A percentile compares a stretch with the other conserved stretches of the same genome.
Evolutionary conservation across 2,888 invertebrate species (phyloP).

Genomic region (Catocala fraxini): DNA sequence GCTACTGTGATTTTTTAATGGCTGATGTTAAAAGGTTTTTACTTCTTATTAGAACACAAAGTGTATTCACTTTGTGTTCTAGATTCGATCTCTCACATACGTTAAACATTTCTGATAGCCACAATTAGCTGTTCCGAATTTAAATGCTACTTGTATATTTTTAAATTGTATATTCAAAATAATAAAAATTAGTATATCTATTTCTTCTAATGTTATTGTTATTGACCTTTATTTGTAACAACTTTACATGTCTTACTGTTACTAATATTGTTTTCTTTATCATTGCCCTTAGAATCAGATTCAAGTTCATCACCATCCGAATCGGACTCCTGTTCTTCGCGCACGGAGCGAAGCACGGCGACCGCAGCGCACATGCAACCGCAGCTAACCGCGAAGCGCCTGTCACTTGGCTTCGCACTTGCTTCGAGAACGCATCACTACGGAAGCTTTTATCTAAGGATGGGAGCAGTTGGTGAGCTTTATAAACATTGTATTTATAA

Average conservation of each 20-base stretch:
- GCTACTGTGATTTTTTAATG: too few relatives aligned
- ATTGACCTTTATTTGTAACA: too few relatives aligned
- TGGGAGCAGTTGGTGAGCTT: slow-evolving; percentile 95
- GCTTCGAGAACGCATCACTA: slow-evolving; percentile 91
- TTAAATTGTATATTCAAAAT: too few relatives aligned
- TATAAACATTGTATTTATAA: slow-evolving; percentile 3
- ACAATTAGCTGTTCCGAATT: too few relatives aligned
- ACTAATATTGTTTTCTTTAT: slow-evolving; percentile 3
- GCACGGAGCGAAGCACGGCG: slow-evolving; percentile 88
- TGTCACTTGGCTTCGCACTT: slow-evolving; percentile 84
- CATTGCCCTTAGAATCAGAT: slow-evolving; percentile 67
- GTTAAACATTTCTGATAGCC: too few relatives aligned
- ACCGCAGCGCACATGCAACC: slow-evolving; percentile 73
- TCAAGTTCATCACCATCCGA: slow-evolving; percentile 80
- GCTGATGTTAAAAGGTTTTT: too few relatives aligned
- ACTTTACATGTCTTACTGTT: neutral
- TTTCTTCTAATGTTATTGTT: too few relatives aligned
- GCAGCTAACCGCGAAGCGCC: slow-evolving; percentile 75
- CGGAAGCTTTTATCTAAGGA: slow-evolving; percentile 96
- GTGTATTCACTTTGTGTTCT: too few relatives aligned
- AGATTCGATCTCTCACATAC: too few relatives aligned
- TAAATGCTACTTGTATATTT: too few relatives aligned
- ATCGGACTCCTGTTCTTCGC: slow-evolving; percentile 84
- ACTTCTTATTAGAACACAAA: too few relatives aligned
- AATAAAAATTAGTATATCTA: too few relatives aligned